Base-by-base conservation (phyloP, 2,888 invertebrate species). In the Noctua janthina region DNA sequence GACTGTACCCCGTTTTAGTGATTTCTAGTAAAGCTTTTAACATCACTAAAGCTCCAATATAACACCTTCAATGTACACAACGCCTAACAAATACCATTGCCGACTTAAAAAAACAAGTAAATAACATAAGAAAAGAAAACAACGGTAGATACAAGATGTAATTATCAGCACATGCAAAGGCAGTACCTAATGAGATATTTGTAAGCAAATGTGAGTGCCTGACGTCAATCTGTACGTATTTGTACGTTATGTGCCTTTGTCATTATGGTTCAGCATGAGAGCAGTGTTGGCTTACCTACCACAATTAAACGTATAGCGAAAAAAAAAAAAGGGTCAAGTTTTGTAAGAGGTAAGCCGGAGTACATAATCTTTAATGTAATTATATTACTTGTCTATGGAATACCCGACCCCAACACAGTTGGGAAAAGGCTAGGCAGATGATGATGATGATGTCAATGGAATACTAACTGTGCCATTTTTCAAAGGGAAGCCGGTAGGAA, bases 161-260 rank as follows among this genome's bases (percentile, higher is more conserved):
- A 90, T 88, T 87, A 92, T 88, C 74, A 83, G 77, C 82, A 87
- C 82, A 90, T 51, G 1, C 51, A 51, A 51, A 51, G 17, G 17
- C 51, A 51, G 51, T 51, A 20, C 87, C 81, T 88, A 91, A 91
- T 87, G 84, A 89, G 87, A 54, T 81, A 87, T 92, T 89, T 86
- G 84, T 89, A 92, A 79, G 90, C 91, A 91, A 91, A 92, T 89
- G 84, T 86, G 78, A 74, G 74, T 75, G 82, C 62, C 72, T 88
- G 89, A 90, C 88, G 90, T 84, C 86, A 82, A 77, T 86, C 76
- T 83, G 82, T 54, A 64, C 29, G 74, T 43, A 56, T 29, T 54
- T 54, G 13, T 74, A 56, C 66, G 29, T 77, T 73, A 83, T 78
- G n/a, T 39, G 78, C 59, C 20, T 72, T 62, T 67, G 35, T 17